These are phyloP conservation scores for Chaenocephalus aceratus DNA, from an alignment of 2,113 vertebrate species.

Conservation along the genomic window DNA sequence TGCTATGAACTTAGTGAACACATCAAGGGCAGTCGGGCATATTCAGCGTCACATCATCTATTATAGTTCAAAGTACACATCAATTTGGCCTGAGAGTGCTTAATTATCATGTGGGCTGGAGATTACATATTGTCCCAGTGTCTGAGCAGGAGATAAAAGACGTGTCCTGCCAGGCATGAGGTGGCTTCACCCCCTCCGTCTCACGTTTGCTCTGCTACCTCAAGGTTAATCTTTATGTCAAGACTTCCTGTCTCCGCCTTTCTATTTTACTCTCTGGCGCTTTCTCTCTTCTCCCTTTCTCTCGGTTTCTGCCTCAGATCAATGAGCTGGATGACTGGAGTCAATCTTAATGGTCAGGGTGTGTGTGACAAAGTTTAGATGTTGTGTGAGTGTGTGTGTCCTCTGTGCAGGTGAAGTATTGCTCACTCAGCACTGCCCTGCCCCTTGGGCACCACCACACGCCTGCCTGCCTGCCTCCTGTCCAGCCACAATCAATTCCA, in stretches of 20 bases:
- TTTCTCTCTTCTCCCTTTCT: conserved; percentile 29
- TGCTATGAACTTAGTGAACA: neutral
- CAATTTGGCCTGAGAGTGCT: neutral
- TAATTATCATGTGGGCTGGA: conserved; percentile 11
- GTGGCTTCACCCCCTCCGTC: conserved; percentile 31
- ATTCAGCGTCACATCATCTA: neutral
- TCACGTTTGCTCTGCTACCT: conserved; percentile 49
- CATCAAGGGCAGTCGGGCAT: too few species aligned
- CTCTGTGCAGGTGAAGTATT: conserved; percentile 73
- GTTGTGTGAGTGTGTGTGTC: conserved; percentile 22
- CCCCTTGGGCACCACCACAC: conserved; percentile 72
- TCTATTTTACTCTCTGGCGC: conserved; percentile 41
- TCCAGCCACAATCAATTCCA: conserved; percentile 79
- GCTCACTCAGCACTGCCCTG: conserved; percentile 77
- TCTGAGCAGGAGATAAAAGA: conserved; percentile 31
- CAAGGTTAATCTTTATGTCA: conserved; percentile 63
- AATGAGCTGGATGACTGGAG: conserved; percentile 68
- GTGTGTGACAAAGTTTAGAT: conserved; percentile 61
- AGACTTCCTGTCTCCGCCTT: conserved; percentile 41
- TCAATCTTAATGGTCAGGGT: conserved; percentile 72
- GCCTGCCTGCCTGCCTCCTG: conserved; percentile 79
- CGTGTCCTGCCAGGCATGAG: conserved; percentile 17
- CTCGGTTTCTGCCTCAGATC: conserved; percentile 64
- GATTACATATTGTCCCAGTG: conserved; percentile 13
- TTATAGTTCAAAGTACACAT: neutral